A percentile compares a stretch with the other conserved stretches of the same genome.
phyloP scores from a whole-genome alignment of 2,113 vertebrate genomes.

The Carlito syrichta region DNA sequence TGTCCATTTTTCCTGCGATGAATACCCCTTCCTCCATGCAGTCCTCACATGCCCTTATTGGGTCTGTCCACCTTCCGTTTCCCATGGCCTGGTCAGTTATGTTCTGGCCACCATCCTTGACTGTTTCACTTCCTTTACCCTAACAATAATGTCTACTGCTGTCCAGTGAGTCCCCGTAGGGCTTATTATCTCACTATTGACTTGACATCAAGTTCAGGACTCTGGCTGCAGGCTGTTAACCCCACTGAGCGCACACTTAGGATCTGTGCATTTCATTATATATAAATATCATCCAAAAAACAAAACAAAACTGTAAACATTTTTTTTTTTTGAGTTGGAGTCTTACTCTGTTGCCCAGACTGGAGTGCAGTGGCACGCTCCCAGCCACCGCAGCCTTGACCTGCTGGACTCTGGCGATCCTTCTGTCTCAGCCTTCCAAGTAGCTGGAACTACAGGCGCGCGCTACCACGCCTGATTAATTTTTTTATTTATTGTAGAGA shows the following conservation, averaged over 20 bases:
- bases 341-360: no score
- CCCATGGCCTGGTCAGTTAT: background rate
- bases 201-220: background rate
- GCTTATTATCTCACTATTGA: background rate
- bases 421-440: no score
- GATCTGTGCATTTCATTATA: background rate
- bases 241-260: background rate
- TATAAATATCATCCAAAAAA: background rate
- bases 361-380: no score
- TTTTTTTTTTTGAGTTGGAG: no score
- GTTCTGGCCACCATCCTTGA: background rate
- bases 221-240: background rate
- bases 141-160: background rate
- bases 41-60: background rate
- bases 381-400: no score
- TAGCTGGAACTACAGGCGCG: no score
- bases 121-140: background rate
- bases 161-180: background rate
- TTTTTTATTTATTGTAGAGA: no score
- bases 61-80: background rate
- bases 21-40: background rate
- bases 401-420: no score
- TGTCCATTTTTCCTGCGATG: background rate
- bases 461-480: no score
- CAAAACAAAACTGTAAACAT: no score